phyloP scores from a whole-genome alignment of 2,888 invertebrate genomes.

The Lysandra bellargus region DNA sequence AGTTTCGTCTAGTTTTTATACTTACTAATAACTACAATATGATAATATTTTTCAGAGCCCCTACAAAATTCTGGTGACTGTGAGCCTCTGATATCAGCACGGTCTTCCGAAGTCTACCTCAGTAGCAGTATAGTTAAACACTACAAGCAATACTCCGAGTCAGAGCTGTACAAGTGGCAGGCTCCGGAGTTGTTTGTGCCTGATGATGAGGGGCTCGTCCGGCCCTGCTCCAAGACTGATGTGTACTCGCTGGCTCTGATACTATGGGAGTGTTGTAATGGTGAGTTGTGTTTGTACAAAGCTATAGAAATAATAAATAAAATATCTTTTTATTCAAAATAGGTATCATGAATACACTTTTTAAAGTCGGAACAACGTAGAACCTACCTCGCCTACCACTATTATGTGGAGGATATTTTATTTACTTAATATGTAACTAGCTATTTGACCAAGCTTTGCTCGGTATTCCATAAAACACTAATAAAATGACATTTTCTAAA shows the following conservation, averaged over 20 bases:
- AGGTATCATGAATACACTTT: too few relatives aligned
- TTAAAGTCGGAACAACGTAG: too few relatives aligned
- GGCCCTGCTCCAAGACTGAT: conserved; percentile 64
- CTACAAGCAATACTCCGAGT: conserved; percentile 51
- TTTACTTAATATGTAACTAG: too few relatives aligned
- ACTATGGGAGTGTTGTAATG: conserved; percentile 74
- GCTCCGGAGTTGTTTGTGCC: conserved; percentile 70
- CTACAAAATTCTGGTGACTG: conserved; percentile 51
- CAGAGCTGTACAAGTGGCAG: conserved; percentile 64
- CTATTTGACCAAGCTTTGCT: too few relatives aligned
- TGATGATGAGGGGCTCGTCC: conserved; percentile 57
- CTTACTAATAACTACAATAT: too few relatives aligned
- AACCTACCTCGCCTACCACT: too few relatives aligned
- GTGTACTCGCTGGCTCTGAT: conserved; percentile 68
- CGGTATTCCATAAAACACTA: too few relatives aligned
- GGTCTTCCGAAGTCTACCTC: conserved; percentile 61
- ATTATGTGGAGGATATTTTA: too few relatives aligned
- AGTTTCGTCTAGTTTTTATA: neutral
- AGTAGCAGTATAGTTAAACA: conserved; percentile 53
- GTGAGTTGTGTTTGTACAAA: conserved; percentile 46
- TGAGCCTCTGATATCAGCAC: conserved; percentile 61
- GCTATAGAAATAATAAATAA: too few relatives aligned
- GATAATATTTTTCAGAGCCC: conserved; percentile 49
- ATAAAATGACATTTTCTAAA: too few relatives aligned
- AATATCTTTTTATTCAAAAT: too few relatives aligned